These are phyloP conservation scores for Molorchus minor DNA, from an alignment of 2,888 invertebrate species.

Conservation along the genomic window DNA sequence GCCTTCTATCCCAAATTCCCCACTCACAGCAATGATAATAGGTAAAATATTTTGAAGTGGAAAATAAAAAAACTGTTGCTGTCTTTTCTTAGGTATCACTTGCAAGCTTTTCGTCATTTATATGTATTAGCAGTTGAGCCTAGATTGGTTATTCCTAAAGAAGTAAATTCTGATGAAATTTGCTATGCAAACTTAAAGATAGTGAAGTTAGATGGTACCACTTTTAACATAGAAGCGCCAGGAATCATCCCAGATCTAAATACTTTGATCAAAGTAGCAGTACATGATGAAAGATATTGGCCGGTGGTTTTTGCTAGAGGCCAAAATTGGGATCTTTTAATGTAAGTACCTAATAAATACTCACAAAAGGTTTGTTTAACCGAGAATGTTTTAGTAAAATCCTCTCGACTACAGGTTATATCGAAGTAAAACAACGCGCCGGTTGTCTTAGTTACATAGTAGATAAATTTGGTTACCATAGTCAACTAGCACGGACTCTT, in stretches of 20 bases:
- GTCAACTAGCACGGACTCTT: conserved; percentile 80
- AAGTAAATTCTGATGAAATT: conserved; percentile 80
- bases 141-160: conserved; percentile 85
- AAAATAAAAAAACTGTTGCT: not conserved
- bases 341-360: conserved; percentile 67
- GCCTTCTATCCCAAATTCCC: conserved; percentile 98
- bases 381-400: conserved; percentile 68
- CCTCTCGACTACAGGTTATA: conserved; percentile 72
- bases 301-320: conserved; percentile 83
- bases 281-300: conserved; percentile 91
- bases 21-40: conserved; percentile 94
- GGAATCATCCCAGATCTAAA: conserved; percentile 86
- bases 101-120: conserved; percentile 96
- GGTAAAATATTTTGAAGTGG: conserved; percentile 65
- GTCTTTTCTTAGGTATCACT: conserved; percentile 79
- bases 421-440: conserved; percentile 89
- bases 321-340: conserved; percentile 84
- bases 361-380: not conserved
- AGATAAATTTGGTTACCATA: conserved; percentile 84
- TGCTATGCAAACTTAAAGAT: conserved; percentile 85
- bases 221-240: conserved; percentile 73
- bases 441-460: conserved; percentile 88
- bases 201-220: conserved; percentile 60
- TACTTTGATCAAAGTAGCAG: conserved; percentile 76
- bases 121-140: conserved; percentile 95